phyloP scores from a whole-genome alignment of 2,888 invertebrate species.

The Chloroclystis v-ata region DNA sequence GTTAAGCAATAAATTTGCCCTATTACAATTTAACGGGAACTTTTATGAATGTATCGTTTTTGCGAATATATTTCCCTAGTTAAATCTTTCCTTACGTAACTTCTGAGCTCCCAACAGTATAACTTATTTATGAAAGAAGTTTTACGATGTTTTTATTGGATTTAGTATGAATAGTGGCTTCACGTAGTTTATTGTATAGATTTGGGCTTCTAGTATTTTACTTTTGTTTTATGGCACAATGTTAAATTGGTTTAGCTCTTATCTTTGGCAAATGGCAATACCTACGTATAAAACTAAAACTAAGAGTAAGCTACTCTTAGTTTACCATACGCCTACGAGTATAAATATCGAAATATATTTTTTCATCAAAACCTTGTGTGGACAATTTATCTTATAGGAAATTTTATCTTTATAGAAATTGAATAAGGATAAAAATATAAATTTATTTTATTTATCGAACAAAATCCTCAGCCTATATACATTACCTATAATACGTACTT shows the following conservation, averaged over 20 bases:
- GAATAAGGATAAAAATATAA: no score
- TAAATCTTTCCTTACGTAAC: slow-evolving; percentile 5
- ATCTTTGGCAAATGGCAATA: not conserved
- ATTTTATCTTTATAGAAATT: no score
- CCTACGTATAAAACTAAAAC: no score
- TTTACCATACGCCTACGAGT: no score
- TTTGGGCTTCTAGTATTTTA: slow-evolving; percentile 1
- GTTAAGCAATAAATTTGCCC: slow-evolving; percentile 30
- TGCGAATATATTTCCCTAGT: slow-evolving; percentile 11
- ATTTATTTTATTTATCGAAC: no score
- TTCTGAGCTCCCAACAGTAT: slow-evolving; percentile 1
- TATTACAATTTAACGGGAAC: slow-evolving; percentile 28
- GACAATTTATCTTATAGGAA: no score
- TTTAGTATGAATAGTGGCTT: slow-evolving; percentile 12
- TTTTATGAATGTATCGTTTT: slow-evolving; percentile 19
- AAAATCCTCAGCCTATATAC: no score
- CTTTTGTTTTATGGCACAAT: slow-evolving; percentile 6
- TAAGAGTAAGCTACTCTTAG: no score
- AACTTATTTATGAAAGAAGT: slow-evolving; percentile 15
- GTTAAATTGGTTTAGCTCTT: not conserved
- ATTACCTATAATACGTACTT: no score
- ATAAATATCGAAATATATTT: no score
- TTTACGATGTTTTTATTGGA: slow-evolving; percentile 18
- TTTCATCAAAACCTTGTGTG: no score
- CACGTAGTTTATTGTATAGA: slow-evolving; percentile 1